A percentile compares a stretch with the other conserved stretches of the same genome.
These are phyloP conservation scores for Drosophila trichaetosa DNA, from an alignment of 2,888 invertebrate genomes.

Conservation along the genomic window DNA sequence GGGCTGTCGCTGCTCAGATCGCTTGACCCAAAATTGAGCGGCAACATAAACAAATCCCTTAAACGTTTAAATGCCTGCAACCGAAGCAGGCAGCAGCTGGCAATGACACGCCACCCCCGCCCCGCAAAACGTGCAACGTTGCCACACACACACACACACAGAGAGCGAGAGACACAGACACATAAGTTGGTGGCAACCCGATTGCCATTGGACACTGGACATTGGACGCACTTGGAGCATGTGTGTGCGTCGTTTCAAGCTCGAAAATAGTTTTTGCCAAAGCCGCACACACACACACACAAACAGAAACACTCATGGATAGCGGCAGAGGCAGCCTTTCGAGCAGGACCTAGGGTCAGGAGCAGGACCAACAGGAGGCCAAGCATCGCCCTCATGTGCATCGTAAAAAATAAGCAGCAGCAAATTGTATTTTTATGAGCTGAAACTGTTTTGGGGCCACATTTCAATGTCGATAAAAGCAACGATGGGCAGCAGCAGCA, in stretches of 20 bases:
- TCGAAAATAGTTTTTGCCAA: constrained; percentile 73
- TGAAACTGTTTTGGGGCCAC: constrained; percentile 83
- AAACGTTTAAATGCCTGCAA: constrained; percentile 76
- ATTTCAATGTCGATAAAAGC: constrained; percentile 82
- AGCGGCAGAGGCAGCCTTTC: constrained; percentile 5
- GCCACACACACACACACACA: constrained; percentile 32
- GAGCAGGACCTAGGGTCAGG: constrained; percentile 10
- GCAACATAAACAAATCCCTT: constrained; percentile 76
- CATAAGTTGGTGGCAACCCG: constrained; percentile 71
- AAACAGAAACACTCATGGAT: background rate
- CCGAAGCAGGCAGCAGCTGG: constrained; percentile 66
- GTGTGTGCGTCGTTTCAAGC: constrained; percentile 76
- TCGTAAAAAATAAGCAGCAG: constrained; percentile 82
- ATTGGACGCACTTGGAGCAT: constrained; percentile 76
- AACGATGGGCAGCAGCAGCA: constrained; percentile 42
- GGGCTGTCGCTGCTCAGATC: constrained; percentile 19
- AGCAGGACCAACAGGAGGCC: constrained; percentile 38
- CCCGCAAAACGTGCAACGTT: constrained; percentile 38
- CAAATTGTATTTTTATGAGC: constrained; percentile 84
- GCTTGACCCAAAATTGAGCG: constrained; percentile 60
- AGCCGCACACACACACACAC: constrained; percentile 6
- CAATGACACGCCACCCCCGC: constrained; percentile 46
- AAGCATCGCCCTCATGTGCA: constrained; percentile 77
- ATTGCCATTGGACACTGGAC: constrained; percentile 62
- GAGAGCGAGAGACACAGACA: constrained; percentile 17